Percentiles rank a stretch among this genome's conserved stretches.
These are phyloP conservation scores for Rhopalosiphum maidis DNA, from an alignment of 1,140 invertebrate species.

Conservation along the genomic window DNA sequence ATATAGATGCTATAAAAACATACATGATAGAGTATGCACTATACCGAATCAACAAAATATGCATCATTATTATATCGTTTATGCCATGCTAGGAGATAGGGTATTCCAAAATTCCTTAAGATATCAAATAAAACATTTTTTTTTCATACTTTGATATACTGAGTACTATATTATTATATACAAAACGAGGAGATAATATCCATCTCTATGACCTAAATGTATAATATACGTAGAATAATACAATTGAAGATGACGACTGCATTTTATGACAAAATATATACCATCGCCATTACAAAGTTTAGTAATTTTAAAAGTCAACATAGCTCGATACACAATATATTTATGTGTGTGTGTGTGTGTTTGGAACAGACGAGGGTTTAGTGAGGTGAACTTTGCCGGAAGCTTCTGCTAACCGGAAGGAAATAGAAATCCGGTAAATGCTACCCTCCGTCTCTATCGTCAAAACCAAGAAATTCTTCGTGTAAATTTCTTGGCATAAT, in stretches of 20 bases:
- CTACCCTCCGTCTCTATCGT: neutral
- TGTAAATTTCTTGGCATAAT: constrained; percentile 48
- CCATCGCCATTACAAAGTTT: constrained; percentile 9
- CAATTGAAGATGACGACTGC: neutral
- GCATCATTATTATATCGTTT: constrained; percentile 8
- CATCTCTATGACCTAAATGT: neutral
- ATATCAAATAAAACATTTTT: constrained; percentile 6
- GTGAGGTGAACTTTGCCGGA: constrained; percentile 33
- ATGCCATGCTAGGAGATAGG: neutral
- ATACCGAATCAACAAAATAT: neutral
- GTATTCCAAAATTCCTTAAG: neutral
- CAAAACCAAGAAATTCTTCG: constrained; percentile 34
- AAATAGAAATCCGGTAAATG: constrained; percentile 39
- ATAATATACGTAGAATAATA: neutral
- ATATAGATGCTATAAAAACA: neutral
- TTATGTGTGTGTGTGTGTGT: neutral
- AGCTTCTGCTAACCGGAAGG: constrained; percentile 30
- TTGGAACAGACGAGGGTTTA: constrained; percentile 32
- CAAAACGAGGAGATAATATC: neutral
- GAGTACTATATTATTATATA: neutral
- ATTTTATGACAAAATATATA: neutral
- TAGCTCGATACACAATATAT: constrained; percentile 49
- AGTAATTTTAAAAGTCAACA: constrained; percentile 41
- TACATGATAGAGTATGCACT: neutral
- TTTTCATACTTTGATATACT: neutral